Conservation (phyloP, 2,888 invertebrate genomes). For the Limnephilus lunatus region DNA sequence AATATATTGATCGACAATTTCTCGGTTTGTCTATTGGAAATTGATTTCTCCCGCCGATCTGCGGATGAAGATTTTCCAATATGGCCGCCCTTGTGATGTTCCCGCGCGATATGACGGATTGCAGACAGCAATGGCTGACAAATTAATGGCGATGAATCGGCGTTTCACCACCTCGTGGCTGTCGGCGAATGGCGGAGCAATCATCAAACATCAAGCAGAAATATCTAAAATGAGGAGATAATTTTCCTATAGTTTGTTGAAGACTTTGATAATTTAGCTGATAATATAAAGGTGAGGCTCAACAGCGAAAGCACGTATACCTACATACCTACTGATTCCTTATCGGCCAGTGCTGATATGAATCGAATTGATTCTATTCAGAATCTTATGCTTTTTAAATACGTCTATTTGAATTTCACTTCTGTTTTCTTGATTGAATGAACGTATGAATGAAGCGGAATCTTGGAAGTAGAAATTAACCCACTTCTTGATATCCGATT, state of each 20-base stretch:
- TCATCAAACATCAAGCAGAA: background rate
- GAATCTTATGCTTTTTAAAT: no score
- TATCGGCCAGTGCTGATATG: no score
- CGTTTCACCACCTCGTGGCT: background rate
- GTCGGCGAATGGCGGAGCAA: background rate
- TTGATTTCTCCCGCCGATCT: background rate
- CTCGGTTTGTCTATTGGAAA: background rate
- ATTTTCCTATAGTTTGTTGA: background rate
- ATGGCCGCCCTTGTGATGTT: background rate
- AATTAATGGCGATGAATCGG: slow-evolving; percentile 20
- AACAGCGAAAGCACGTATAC: background rate
- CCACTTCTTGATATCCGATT: no score
- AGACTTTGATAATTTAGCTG: background rate
- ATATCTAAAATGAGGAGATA: background rate
- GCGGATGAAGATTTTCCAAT: background rate
- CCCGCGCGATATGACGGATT: background rate
- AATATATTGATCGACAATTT: background rate
- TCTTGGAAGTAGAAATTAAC: no score
- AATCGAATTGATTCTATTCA: no score
- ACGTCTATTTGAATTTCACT: no score
- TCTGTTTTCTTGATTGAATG: no score
- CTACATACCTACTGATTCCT: no score
- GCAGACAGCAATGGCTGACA: background rate
- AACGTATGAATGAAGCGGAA: no score
- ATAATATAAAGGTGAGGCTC: background rate